Evolutionary conservation across 2,113 vertebrate species (phyloP).

Genomic region (Gnathonemus longibarbis): DNA sequence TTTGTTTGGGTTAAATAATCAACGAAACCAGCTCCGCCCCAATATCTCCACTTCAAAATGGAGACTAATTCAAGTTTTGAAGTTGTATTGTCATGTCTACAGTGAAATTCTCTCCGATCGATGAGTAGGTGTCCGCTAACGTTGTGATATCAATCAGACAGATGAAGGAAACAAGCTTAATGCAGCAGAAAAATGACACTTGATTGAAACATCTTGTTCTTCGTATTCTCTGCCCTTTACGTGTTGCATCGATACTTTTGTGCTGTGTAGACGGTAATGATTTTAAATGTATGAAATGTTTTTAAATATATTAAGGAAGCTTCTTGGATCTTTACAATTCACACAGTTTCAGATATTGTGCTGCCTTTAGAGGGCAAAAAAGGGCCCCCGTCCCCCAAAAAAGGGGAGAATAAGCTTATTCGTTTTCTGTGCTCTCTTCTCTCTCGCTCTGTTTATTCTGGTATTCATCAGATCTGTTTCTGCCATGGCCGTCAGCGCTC

Average conservation of each 20-base stretch:
- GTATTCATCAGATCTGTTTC: slow-evolving; percentile 56
- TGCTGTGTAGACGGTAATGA: background rate
- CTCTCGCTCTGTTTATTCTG: slow-evolving; percentile 58
- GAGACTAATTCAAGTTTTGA: background rate
- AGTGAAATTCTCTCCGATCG: background rate
- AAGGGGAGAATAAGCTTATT: slow-evolving; percentile 39
- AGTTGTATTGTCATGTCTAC: background rate
- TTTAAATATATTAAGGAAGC: background rate
- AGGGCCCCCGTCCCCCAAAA: background rate
- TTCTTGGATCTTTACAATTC: background rate
- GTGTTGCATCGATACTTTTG: background rate
- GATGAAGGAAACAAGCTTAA: background rate
- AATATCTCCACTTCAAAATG: background rate
- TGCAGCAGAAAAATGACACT: background rate
- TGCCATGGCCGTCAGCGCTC: slow-evolving; percentile 50
- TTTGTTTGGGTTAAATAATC: background rate
- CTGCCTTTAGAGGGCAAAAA: background rate
- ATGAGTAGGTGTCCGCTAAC: background rate
- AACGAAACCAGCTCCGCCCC: background rate
- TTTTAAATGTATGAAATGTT: background rate
- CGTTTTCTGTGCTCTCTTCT: slow-evolving; percentile 58
- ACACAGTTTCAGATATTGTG: background rate
- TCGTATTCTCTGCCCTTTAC: background rate
- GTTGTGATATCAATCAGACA: background rate
- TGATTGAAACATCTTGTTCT: background rate